Evolutionary conservation across 2,888 invertebrate species (phyloP).

Genomic region (Nephrotoma guestfalica): DNA sequence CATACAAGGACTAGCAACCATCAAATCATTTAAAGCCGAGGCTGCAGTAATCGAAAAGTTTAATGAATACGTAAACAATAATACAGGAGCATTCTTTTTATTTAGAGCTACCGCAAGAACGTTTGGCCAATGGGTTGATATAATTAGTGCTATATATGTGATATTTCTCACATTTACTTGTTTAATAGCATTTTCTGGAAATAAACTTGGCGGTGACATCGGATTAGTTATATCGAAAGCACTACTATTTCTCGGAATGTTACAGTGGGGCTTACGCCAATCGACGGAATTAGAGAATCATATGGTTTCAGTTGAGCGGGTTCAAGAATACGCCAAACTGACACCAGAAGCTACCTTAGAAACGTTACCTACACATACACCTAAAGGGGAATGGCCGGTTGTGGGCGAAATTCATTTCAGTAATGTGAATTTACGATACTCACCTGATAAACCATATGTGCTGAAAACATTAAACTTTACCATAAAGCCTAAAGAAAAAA

Average conservation of each 20-base stretch:
- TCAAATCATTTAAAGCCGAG: constrained; percentile 55
- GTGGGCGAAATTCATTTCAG: constrained; percentile 51
- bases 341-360: constrained; percentile 44
- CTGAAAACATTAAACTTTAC: constrained; percentile 54
- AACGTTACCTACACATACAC: constrained; percentile 26
- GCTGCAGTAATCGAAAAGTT: constrained; percentile 45
- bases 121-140: constrained; percentile 84
- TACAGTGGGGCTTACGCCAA: constrained; percentile 74
- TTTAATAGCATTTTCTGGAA: constrained; percentile 48
- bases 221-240: constrained; percentile 59
- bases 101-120: constrained; percentile 81
- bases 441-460: constrained; percentile 50
- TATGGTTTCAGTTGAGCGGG: constrained; percentile 73
- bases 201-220: constrained; percentile 43
- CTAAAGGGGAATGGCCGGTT: constrained; percentile 49
- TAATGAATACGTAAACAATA: constrained; percentile 45
- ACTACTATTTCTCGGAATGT: constrained; percentile 54
- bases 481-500: constrained; percentile 39
- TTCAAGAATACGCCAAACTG: constrained; percentile 63
- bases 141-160: constrained; percentile 76
- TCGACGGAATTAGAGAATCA: constrained; percentile 70
- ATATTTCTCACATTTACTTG: constrained; percentile 67
- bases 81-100: constrained; percentile 62
- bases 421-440: constrained; percentile 54
- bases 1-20: constrained; percentile 60